Conservation (phyloP, 2,888 invertebrate genomes). For the Lycaena phlaeas region DNA sequence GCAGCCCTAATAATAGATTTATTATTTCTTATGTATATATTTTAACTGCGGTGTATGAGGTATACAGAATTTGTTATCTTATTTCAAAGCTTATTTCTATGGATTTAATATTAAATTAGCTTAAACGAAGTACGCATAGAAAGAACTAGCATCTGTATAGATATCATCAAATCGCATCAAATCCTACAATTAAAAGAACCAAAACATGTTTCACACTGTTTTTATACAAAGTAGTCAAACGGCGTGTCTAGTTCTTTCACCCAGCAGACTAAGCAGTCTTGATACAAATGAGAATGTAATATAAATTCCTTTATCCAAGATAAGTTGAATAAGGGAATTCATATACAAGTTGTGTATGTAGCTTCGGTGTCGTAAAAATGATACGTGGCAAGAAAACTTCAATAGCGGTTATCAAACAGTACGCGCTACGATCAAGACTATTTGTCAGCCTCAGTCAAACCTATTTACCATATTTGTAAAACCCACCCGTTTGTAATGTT, state of each 20-base stretch:
- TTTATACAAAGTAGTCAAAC: constrained; percentile 14
- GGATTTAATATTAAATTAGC: constrained; percentile 9
- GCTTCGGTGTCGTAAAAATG: not conserved
- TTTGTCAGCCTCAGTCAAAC: not conserved
- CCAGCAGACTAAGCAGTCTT: constrained; percentile 5
- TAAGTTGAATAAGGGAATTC: not conserved
- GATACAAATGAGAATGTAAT: not conserved
- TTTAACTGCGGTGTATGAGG: not conserved
- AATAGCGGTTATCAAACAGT: not conserved
- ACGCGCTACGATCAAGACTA: not conserved
- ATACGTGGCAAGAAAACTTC: not conserved
- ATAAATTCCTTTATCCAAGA: not conserved
- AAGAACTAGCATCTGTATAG: constrained; percentile 20
- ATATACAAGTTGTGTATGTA: not conserved
- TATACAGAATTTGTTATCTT: constrained; percentile 8
- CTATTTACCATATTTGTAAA: constrained; percentile 10
- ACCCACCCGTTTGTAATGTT: constrained; percentile 45
- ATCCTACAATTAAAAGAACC: constrained; percentile 18
- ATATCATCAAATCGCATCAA: constrained; percentile 6
- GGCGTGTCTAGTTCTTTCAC: constrained; percentile 19
- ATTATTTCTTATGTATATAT: not conserved
- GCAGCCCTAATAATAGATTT: not conserved
- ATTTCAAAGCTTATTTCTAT: constrained; percentile 12
- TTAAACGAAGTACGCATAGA: constrained; percentile 13
- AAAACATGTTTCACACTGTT: constrained; percentile 16